phyloP scores from a whole-genome alignment of 2,797 vertebrate genomes.

The Eulemur rubriventer region DNA sequence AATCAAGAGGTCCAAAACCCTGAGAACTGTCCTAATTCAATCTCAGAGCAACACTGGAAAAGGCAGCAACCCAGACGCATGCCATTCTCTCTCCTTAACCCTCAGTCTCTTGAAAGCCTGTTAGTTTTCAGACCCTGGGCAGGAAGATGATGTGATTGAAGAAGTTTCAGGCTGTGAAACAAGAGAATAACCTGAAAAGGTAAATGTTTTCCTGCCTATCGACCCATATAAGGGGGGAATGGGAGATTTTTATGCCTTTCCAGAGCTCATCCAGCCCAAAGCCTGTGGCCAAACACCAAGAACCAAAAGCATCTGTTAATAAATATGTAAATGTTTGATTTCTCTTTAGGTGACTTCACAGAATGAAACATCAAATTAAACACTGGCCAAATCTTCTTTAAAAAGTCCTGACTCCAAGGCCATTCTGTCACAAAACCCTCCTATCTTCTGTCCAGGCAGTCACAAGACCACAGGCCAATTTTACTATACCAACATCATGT shows the following conservation, averaged over 20 bases:
- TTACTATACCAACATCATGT: constrained; percentile 66
- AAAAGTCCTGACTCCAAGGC: constrained; percentile 5
- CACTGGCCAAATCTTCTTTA: constrained; percentile 60
- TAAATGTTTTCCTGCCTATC: constrained; percentile 62
- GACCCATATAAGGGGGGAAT: constrained; percentile 66
- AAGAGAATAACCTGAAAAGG: constrained; percentile 68
- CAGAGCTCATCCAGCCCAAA: constrained; percentile 66
- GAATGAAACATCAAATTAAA: constrained; percentile 73
- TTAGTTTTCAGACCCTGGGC: background rate
- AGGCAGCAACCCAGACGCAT: background rate
- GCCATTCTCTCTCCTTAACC: background rate
- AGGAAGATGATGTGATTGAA: background rate
- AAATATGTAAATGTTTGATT: constrained; percentile 81
- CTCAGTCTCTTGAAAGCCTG: background rate
- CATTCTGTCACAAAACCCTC: constrained; percentile 57
- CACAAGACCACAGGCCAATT: constrained; percentile 68
- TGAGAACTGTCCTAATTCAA: constrained; percentile 53
- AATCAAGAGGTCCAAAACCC: constrained; percentile 21
- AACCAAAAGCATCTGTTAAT: constrained; percentile 78
- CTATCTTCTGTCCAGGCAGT: constrained; percentile 48
- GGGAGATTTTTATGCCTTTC: constrained; percentile 74
- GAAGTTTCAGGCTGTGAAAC: constrained; percentile 49
- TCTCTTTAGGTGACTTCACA: constrained; percentile 78
- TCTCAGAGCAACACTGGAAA: constrained; percentile 54
- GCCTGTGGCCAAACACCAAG: constrained; percentile 72